Base-by-base conservation (phyloP, 2,888 invertebrate species). In the Lasioglossum malachurum region DNA sequence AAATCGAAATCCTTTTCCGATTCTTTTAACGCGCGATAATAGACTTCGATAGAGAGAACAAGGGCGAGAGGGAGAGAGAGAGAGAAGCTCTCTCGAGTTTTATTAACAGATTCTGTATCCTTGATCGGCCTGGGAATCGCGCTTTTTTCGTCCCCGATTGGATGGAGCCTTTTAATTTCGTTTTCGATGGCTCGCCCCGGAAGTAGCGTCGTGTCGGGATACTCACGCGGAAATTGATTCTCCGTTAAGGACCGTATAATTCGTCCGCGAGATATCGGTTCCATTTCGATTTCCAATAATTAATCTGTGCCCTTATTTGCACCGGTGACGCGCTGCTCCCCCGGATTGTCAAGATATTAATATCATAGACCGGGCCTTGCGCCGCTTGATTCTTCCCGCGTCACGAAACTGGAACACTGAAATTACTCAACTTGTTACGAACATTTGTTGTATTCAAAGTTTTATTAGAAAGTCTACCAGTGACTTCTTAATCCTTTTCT, bases 281-380 rank as follows among this genome's bases (percentile, higher is more conserved):
- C 80, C 71, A 64, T 86, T 80, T 86, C 86, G 84, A 80, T 86
- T 86, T 86, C 85, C 86, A 75, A 86, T 86, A 86, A 80, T 86
- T 80, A 84, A 86, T 84, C 86, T 72, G 78, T 78, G 77, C 31
- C 73, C 69, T 35, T 53, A 57, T 76, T 76, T 60, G 76, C 27
- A 16, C 60, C 53, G 41, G 35, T 49, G 7, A 53, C n/a, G 16
- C 69, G 23, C 27, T 10, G 35, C 57, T 16, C 57, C 35, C 12
- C 16, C 57, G 72, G 72, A 79, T 79, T 75, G 78, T 73, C 31
- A 67, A 84, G 60, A 71, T 78, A 83, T 78, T 78, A 78, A 83
- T 64, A 46, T 46, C 16, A 46, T 46, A 46, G 46, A 46, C 46
- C 46, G 46, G 46, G 46, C 4, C 46, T 16, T 4, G 46, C 46